phyloP scores from a whole-genome alignment of 2,113 vertebrate species.

The Bubo scandiacus region DNA sequence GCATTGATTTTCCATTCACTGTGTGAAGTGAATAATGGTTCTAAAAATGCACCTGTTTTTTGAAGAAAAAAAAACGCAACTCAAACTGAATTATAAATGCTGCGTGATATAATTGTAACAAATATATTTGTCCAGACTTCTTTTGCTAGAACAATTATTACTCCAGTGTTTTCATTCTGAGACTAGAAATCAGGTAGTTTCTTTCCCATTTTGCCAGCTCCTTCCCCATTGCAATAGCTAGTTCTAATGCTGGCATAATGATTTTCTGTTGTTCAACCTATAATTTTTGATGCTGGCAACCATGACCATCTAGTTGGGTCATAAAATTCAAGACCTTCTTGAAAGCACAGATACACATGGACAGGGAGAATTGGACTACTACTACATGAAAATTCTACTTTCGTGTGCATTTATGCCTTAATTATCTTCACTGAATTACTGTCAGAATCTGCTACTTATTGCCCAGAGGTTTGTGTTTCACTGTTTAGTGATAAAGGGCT shows the following conservation, averaged over 20 bases:
- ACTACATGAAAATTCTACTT: background rate
- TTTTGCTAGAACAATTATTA: background rate
- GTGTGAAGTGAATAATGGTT: constrained; percentile 27
- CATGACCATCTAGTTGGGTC: background rate
- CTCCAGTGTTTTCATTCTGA: constrained; percentile 25
- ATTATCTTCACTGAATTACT: background rate
- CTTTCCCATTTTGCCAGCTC: background rate
- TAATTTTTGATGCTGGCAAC: background rate
- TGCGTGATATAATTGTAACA: constrained; percentile 2
- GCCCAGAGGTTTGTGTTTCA: constrained; percentile 28
- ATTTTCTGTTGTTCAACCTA: background rate
- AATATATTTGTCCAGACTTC: constrained; percentile 20
- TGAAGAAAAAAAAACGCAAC: background rate
- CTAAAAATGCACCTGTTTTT: background rate
- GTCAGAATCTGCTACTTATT: background rate
- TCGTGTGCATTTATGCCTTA: constrained; percentile 34
- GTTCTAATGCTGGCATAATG: background rate
- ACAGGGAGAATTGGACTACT: background rate
- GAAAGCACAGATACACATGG: background rate
- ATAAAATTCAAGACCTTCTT: background rate
- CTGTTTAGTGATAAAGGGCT: constrained; percentile 28
- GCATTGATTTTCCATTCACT: constrained; percentile 26
- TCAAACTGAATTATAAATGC: background rate
- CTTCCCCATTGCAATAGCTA: background rate
- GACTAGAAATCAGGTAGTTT: background rate